Evolutionary conservation across 2,888 invertebrate genomes (phyloP), one percentile per base, ranked within the genome.

Genomic region (Vesta saturnalis): DNA sequence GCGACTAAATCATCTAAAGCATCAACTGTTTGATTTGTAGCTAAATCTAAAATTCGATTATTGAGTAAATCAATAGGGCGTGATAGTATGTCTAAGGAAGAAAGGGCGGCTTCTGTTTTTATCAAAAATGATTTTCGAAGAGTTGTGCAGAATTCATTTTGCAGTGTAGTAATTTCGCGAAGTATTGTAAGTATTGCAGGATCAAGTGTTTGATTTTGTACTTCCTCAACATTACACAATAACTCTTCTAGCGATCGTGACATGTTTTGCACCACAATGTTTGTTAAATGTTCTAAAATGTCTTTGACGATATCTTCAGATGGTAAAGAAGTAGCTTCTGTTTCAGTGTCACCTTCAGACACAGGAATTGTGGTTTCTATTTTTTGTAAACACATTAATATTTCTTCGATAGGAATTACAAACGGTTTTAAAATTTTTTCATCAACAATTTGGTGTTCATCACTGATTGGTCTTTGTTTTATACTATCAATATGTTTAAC

Each of bases 401-500:
- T 78, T 57, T 83, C 81, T 62, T 82, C 79, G 2, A 80, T 68
- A 3, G 82, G 78, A 19, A 70, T 72, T 15, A 77, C 78, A 54
- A 84, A 79, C 1, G 78, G 74, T 69, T 83, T 79, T 6, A 84
- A 62, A 14, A 80, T 72, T 60, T 77, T 74, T 14, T 72, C 76
- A 19, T 77, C 74, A 8, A 76, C 71, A 19, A 76, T 77, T 10
- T 79, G 74, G 67, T 79, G 75, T 63, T 71, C 72, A 52, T 79
- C 78, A 1, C 73, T 73, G 3, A 74, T 71, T 47, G 76, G 70
- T 70, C 76, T 78, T 47, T 74, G 74, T 67, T 83, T 83, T 12
- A 88, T 77, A 1, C 82, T 76, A 10, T 91, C 89, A 71, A 91
- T 83, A 0, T 88, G 88, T 76, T 85, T 87, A 70, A 88, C 85